phyloP scores from a whole-genome alignment of 2,888 invertebrate genomes.

The Epirrhoe tristata region DNA sequence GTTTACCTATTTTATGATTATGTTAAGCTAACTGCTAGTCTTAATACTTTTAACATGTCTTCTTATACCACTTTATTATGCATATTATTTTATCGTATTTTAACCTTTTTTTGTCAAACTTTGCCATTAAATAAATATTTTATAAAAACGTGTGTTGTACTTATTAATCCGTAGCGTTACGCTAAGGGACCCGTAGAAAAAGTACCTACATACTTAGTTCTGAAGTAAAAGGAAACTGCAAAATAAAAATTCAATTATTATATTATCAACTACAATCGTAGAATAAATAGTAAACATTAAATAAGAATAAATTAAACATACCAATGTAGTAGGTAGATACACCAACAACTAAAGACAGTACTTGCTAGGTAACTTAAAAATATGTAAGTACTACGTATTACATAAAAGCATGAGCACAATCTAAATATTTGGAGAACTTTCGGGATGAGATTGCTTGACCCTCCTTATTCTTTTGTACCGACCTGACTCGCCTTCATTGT shows the following conservation, averaged over 20 bases:
- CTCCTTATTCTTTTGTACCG: conserved; percentile 75
- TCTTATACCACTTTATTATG: conserved; percentile 51
- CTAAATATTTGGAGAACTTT: conserved; percentile 39
- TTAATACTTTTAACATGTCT: conserved; percentile 67
- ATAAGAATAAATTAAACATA: conserved; percentile 34
- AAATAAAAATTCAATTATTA: neutral
- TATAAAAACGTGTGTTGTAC: conserved; percentile 50
- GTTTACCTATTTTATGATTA: conserved; percentile 45
- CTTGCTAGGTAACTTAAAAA: neutral
- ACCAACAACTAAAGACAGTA: conserved; percentile 13
- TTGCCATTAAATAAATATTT: conserved; percentile 77
- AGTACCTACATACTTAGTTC: no score
- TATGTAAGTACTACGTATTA: neutral
- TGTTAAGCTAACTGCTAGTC: conserved; percentile 71
- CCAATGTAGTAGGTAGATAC: conserved; percentile 14
- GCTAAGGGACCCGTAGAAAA: neutral
- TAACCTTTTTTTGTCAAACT: conserved; percentile 64
- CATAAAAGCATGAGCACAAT: conserved; percentile 1
- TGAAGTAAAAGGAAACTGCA: conserved; percentile 1
- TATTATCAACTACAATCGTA: conserved; percentile 8
- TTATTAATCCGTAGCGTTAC: neutral
- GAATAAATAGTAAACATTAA: conserved; percentile 24
- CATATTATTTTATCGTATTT: conserved; percentile 54
- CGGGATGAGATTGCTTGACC: conserved; percentile 56
- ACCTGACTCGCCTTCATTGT: conserved; percentile 65